Conservation (phyloP, 2,888 invertebrate species). For the Agonopterix arenella region DNA sequence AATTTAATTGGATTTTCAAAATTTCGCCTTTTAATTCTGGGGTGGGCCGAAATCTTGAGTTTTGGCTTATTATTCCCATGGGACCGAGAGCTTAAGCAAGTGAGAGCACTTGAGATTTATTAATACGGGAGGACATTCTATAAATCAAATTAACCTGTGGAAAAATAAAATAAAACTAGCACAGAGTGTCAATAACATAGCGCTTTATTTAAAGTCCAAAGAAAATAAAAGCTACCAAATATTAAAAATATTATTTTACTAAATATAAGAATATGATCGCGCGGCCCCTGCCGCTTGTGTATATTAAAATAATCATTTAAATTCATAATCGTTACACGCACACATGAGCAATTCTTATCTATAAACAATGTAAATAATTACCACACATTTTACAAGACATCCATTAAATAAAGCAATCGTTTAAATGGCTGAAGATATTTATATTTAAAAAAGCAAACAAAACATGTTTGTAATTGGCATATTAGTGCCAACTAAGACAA, state of each 20-base stretch:
- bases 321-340: slow-evolving; percentile 2
- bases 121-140: neutral
- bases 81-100: no score
- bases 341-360: neutral
- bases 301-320: neutral
- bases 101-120: no score
- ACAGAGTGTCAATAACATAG: slow-evolving; percentile 28
- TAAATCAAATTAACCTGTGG: neutral
- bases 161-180: slow-evolving; percentile 19
- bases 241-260: slow-evolving; percentile 12
- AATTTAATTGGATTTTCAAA: no score
- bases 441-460: no score
- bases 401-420: neutral
- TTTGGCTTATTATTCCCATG: no score
- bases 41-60: no score
- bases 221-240: slow-evolving; percentile 27
- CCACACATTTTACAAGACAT: neutral
- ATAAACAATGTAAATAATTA: neutral
- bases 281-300: neutral
- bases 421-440: no score
- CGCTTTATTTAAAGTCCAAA: slow-evolving; percentile 43
- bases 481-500: no score
- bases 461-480: no score
- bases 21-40: no score
- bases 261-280: slow-evolving; percentile 8